Evolutionary conservation across 2,797 vertebrate genomes (phyloP), one percentile per base, ranked within the genome.

Genomic region (Sylvia borin): DNA sequence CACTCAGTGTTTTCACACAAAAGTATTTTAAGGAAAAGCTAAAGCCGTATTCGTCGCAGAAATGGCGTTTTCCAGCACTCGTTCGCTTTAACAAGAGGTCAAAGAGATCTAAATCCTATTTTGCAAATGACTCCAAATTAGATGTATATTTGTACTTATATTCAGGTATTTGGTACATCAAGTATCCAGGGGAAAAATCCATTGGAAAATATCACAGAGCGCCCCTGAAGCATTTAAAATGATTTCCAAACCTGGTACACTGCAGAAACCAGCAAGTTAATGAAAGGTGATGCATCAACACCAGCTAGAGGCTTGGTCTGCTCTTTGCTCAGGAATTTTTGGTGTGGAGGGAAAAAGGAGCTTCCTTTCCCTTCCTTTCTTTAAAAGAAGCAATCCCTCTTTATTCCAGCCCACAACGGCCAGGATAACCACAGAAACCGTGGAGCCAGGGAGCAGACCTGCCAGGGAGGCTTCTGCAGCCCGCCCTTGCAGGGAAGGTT

Each of bases 361-460:
- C 25, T 95, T 53, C 61, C 17, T 54, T 62, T 53, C 61, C 17
- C 51, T 62, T 53, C 11, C 29, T 45, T 32, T 26, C 54, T 36
- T 29, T 32, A 5, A 5, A 40, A 34, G 58, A n/a, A 12, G 51
- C 84, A 94, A 87, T 19, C 43, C 48, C 50, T 16, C 62, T 10
- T 31, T 1, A 7, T 8, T 25, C 9, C 11, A 5, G 68, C 36
- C 57, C 7, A 1, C 1, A 0, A 53, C 3, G 1, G 53, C 76
- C 1, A 7, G 29, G 57, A 50, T 1, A 70, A 16, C 8, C 10
- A 12, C 27, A 0, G 80, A 31, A 48, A 29, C 20, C 1, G 1
- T 1, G 1, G 45, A 24, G 42, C 4, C 2, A 0, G 22, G 0
- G 1, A 34, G 68, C 38, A 54, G 53, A 55, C 8, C 73, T 20